Evolutionary conservation across 2,888 invertebrate species (phyloP).

Genomic region (Ormyrus rosae): DNA sequence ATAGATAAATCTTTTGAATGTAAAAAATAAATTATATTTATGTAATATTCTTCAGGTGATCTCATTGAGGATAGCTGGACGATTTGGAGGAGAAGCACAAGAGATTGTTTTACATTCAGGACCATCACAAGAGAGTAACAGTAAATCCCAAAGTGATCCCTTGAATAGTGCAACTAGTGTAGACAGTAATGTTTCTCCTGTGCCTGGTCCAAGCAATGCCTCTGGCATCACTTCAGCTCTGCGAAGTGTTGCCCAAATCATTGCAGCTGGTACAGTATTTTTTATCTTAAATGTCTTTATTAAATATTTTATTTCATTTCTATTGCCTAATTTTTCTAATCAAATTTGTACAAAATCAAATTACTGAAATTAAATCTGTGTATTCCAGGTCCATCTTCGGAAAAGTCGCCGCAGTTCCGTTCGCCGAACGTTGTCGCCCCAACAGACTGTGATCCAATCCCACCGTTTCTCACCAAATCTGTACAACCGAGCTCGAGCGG

Average conservation of each 20-base stretch:
- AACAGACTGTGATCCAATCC: constrained; percentile 83
- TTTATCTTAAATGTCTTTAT: constrained; percentile 1
- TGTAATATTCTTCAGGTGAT: constrained; percentile 76
- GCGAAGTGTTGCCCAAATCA: constrained; percentile 73
- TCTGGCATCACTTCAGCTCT: constrained; percentile 70
- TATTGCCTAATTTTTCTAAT: no score
- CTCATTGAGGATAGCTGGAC: constrained; percentile 81
- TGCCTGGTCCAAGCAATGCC: constrained; percentile 73
- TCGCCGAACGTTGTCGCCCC: constrained; percentile 94
- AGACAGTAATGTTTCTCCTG: constrained; percentile 68
- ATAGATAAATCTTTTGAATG: neutral
- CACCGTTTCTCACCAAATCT: constrained; percentile 71
- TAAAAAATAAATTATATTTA: constrained; percentile 1
- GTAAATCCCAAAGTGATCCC: constrained; percentile 69
- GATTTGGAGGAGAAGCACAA: constrained; percentile 82
- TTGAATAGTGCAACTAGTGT: constrained; percentile 64
- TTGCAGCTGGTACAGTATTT: constrained; percentile 68
- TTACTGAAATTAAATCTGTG: constrained; percentile 16
- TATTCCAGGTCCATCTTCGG: constrained; percentile 68
- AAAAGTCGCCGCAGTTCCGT: constrained; percentile 79
- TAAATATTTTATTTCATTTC: neutral
- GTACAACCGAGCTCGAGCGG: constrained; percentile 67
- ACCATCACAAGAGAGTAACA: constrained; percentile 71
- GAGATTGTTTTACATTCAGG: constrained; percentile 82
- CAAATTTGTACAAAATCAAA: no score